Base-by-base conservation (phyloP, 2,888 invertebrate genomes). In the Himalopsyche japonica region DNA sequence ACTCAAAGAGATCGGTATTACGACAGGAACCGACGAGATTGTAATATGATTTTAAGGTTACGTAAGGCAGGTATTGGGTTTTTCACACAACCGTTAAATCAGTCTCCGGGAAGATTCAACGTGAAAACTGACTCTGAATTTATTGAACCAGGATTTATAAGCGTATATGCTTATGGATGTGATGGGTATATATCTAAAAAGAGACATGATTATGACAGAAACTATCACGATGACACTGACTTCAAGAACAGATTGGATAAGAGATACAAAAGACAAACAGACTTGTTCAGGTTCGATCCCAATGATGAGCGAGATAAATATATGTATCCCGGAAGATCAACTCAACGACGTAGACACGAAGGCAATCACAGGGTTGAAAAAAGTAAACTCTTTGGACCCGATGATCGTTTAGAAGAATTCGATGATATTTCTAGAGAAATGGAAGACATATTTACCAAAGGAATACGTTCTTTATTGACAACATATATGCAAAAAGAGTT, bases 101-200 rank as follows among this genome's bases (percentile, higher is more conserved):
- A 94, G 47, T 94, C 94, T 87, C 93, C 94, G 0, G 95, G 95
- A 0, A 94, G 95, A 87, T 95, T 95, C 89, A 94, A 95, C 88
- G 95, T 95, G 1, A 94, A 95, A 89, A 96, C 96, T 0, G 96
- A 96, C 88, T 96, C 96, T 0, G 96, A 96, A 89, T 97, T 97
- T 88, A 93, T 96, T 0, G 97, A 97, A 88, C 97, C 97, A 0
- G 95, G 96, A 18, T 97, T 97, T 88, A 95, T 96, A 48, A 96
- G 96, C 76, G 96, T 97, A 0, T 97, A 97, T 88, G 97, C 97
- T 0, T 96, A 96, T 87, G 96, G 96, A 0, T 97, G 97, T 88
- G 95, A 95, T 88, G 94, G 91, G 86, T 92, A 92, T 84, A 91
- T 92, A 34, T 85, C 82, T 15, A 87, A 79, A 1, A 84, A 81